Evolutionary conservation across 2,113 vertebrate genomes (phyloP).

Genomic region (Cebidichthys violaceus): DNA sequence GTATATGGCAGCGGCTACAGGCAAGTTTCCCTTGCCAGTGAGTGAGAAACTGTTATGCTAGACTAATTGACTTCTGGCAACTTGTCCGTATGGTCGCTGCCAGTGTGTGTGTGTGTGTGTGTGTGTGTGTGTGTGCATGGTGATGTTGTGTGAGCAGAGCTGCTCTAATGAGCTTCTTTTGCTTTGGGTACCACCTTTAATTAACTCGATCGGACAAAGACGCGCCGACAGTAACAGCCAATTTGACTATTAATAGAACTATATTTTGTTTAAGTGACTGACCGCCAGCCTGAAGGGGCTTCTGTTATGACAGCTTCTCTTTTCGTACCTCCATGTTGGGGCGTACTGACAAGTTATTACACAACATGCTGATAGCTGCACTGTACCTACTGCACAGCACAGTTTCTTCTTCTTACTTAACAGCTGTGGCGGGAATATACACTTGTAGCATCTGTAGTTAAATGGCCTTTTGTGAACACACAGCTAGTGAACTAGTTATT

Average conservation of each 20-base stretch:
- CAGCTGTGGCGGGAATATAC: neutral
- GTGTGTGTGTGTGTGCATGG: neutral
- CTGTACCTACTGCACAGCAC: neutral
- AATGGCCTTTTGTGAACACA: neutral
- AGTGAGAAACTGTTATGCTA: constrained; percentile 35
- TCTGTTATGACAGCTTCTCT: neutral
- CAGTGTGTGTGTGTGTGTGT: constrained; percentile 17
- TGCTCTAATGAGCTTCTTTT: constrained; percentile 41
- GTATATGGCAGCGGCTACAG: constrained; percentile 29
- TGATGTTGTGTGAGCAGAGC: constrained; percentile 6
- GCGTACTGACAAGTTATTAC: neutral
- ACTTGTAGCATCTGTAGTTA: neutral
- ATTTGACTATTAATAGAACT: neutral
- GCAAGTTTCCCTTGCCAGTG: constrained; percentile 40
- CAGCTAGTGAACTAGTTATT: neutral
- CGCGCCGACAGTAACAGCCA: neutral
- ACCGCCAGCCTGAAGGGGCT: no score
- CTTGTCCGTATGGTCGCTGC: constrained; percentile 30
- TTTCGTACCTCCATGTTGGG: neutral
- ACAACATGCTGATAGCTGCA: neutral
- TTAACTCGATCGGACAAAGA: neutral
- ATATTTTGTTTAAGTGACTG: constrained; percentile 1
- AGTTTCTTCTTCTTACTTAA: neutral
- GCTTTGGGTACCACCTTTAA: constrained; percentile 18
- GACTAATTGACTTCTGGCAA: constrained; percentile 62